Conservation (phyloP, 2,888 invertebrate species). For the Drosophila rellima region DNA sequence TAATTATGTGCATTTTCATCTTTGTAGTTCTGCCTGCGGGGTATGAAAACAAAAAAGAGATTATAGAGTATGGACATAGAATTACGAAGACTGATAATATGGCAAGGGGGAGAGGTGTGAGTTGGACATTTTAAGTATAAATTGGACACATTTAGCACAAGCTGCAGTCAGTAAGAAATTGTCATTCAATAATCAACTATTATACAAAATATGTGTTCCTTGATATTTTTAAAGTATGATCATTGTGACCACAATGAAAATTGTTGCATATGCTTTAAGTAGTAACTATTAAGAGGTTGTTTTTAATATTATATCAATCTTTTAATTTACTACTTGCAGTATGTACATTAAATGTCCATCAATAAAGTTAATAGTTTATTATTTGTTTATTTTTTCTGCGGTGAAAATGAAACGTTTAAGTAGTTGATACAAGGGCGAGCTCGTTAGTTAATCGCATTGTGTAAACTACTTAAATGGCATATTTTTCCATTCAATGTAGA, state of each 20-base stretch:
- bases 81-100: slow-evolving; percentile 30
- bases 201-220: neutral
- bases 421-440: slow-evolving; percentile 64
- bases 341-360: slow-evolving; percentile 22
- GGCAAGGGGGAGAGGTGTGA: neutral
- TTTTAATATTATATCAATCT: slow-evolving; percentile 34
- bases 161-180: slow-evolving; percentile 30
- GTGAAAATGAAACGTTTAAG: slow-evolving; percentile 48
- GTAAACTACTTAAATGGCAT: slow-evolving; percentile 49
- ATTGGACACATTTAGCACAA: slow-evolving; percentile 13
- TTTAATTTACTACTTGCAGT: slow-evolving; percentile 67
- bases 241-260: no score
- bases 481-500: slow-evolving; percentile 33
- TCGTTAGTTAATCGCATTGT: slow-evolving; percentile 44
- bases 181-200: neutral
- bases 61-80: slow-evolving; percentile 9
- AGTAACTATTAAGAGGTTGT: slow-evolving; percentile 66
- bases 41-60: slow-evolving; percentile 19
- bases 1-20: neutral
- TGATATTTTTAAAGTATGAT: no score
- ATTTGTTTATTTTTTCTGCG: neutral
- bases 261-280: slow-evolving; percentile 49
- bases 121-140: slow-evolving; percentile 23
- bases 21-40: slow-evolving; percentile 3
- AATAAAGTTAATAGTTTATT: neutral